A percentile compares a stretch with the other conserved stretches of the same genome.
Evolutionary conservation across 1,140 invertebrate genomes (phyloP).

Genomic region (Drosophila melanica): DNA sequence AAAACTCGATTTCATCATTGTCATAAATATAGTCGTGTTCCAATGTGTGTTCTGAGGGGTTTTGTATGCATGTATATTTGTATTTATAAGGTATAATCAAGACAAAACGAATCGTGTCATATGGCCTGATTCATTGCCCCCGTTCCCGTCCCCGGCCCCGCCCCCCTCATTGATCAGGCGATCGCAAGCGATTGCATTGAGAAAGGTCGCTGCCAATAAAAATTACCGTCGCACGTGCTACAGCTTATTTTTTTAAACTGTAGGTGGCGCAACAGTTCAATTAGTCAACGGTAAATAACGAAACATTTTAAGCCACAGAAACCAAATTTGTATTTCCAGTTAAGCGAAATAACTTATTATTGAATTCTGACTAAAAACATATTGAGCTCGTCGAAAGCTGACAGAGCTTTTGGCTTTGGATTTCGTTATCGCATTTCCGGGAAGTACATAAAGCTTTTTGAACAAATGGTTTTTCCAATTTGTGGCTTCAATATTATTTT

Average conservation of each 20-base stretch:
- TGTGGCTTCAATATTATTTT: slow-evolving; percentile 2
- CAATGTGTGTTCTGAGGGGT: not conserved
- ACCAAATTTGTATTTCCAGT: slow-evolving; percentile 40
- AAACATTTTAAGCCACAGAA: slow-evolving; percentile 17
- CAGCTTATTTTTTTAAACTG: not conserved
- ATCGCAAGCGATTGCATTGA: slow-evolving; percentile 13
- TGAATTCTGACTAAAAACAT: slow-evolving; percentile 58
- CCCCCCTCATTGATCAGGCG: not conserved
- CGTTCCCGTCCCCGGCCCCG: not conserved
- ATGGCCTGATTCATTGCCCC: slow-evolving; percentile 21
- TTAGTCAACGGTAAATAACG: slow-evolving; percentile 46
- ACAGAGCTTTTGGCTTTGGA: slow-evolving; percentile 6
- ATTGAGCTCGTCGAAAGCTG: slow-evolving; percentile 17
- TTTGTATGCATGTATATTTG: not conserved
- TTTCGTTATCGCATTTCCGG: slow-evolving; percentile 62
- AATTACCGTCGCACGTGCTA: slow-evolving; percentile 24
- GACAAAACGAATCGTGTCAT: slow-evolving; percentile 50
- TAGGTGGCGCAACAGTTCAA: slow-evolving; percentile 10
- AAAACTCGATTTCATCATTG: slow-evolving; percentile 65
- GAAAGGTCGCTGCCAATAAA: slow-evolving; percentile 32
- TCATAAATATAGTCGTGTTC: slow-evolving; percentile 48
- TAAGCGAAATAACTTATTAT: slow-evolving; percentile 37
- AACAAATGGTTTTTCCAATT: slow-evolving; percentile 2
- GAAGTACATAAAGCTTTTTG: slow-evolving; percentile 42
- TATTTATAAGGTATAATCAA: not conserved